A percentile compares a stretch with the other conserved stretches of the same genome.
Evolutionary conservation across 2,888 invertebrate genomes (phyloP).

Genomic region (Drosophila heteroneura): DNA sequence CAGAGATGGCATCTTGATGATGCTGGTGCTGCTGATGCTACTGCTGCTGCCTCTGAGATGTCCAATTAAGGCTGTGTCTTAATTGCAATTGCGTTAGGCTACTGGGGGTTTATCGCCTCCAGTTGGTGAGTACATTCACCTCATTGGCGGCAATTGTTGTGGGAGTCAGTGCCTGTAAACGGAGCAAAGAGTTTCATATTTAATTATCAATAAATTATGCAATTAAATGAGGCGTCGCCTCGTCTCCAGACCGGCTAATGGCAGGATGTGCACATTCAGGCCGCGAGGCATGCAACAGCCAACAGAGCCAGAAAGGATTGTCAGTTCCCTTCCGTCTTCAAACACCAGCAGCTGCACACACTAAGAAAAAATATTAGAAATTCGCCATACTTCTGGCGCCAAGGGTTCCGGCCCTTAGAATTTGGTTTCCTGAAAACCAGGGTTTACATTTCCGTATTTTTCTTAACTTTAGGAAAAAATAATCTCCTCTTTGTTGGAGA

Average conservation of each 20-base stretch:
- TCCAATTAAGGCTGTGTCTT: constrained; percentile 48
- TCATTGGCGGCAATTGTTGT: constrained; percentile 67
- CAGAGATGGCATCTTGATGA: constrained; percentile 88
- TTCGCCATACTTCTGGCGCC: neutral
- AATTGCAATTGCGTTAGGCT: constrained; percentile 31
- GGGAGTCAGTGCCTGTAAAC: constrained; percentile 44
- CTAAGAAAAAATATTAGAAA: neutral
- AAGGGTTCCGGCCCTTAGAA: neutral
- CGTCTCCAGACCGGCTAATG: constrained; percentile 41
- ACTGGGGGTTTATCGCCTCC: constrained; percentile 46
- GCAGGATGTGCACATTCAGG: constrained; percentile 63
- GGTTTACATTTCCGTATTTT: neutral
- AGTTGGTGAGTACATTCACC: constrained; percentile 56
- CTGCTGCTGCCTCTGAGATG: constrained; percentile 31
- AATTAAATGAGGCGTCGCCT: constrained; percentile 55
- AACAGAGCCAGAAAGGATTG: constrained; percentile 15
- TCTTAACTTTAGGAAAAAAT: neutral
- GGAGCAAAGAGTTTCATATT: constrained; percentile 45
- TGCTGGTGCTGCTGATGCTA: constrained; percentile 16
- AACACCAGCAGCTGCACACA: constrained; percentile 10
- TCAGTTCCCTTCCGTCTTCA: neutral
- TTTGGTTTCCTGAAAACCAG: neutral
- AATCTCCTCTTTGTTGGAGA: neutral
- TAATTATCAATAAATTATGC: constrained; percentile 80
- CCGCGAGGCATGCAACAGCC: constrained; percentile 38